Base-by-base conservation (phyloP, 2,888 invertebrate species). In the Acrobasis suavella region DNA sequence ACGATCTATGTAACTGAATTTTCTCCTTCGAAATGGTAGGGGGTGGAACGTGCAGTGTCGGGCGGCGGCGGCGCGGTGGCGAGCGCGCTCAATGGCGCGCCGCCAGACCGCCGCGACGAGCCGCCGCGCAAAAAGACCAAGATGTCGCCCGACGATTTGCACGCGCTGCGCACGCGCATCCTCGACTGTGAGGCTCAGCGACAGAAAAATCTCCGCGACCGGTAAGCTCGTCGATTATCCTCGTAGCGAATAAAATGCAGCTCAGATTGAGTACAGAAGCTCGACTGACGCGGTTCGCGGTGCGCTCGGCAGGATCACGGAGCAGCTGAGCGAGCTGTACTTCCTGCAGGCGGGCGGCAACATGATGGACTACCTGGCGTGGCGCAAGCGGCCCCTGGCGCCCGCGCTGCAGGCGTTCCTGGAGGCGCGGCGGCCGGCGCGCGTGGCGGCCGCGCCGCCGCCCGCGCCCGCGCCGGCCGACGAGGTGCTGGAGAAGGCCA, bases 291-390 rank as follows among this genome's bases (percentile, higher is more conserved):
- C 32, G 32, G 32, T 7, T 7, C 32, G 32, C 7, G 32, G 32
- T 32, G 32, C 32, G 32, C 32, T 7, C 32, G 32, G 32, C 32
- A 32, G 95, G 81, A 95, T 96, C 87, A 94, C 95, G 73, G 96
- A 97, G 83, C 95, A 96, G 89, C 94, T 96, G 74, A 95, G 96
- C 74, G 98, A 98, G 92, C 93, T 96, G 77, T 98, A 96, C 93
- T 98, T 96, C 89, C 94, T 98, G 75, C 96, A 97, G 90, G 95
- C 95, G 75, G 96, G 96, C 73, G 97, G 97, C 68, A 97, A 97
- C 89, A 95, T 98, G 93, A 95, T 97, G 94, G 98, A 98, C 85
- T 97, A 96, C 87, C 94, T 95, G 73, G 93, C 94, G 72, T 98
- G 97, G 96, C 95, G 96, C 73, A 97, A 97, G 86, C 93, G 96